Evolutionary conservation across 2,797 vertebrate species (phyloP), one percentile per base, ranked within the genome.

Genomic region (Rhinogobio ventralis): DNA sequence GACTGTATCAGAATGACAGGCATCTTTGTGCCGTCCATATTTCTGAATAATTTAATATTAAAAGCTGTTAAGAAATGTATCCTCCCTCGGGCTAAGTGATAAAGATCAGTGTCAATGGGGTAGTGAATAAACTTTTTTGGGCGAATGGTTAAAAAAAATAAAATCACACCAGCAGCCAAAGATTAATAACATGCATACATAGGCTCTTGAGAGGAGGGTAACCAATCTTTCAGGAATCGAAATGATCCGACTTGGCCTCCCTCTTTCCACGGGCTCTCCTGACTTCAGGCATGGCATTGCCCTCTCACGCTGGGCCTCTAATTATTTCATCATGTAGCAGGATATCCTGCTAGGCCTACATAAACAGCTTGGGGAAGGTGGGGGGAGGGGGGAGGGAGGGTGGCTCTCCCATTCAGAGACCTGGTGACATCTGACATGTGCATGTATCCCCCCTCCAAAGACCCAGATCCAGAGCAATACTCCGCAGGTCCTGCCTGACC

Each of bases 271-370:
- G 23, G 30, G 64, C 77, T 67, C 67, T 66, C 49, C 81, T 55
- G n/a, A 72, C 80, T 92, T 91, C 90, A 92, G 76, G 68, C 92
- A 95, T 90, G 91, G 87, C 91, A 83, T 82, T 93, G 91, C 90
- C 94, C 94, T 94, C 84, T 92, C 92, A 89, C 89, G 90, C 83
- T 90, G 94, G 89, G 94, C 95, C 93, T 95, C 92, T 96, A 96
- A 97, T 96, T 96, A 96, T 96, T 97, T 95, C 96, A 96, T 96
- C 95, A 95, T 97, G 96, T 93, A 93, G 95, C 95, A 96, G 96
- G 96, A 97, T 96, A 94, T 95, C 95, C 96, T 96, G 95, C 95
- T 95, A 93, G 95, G 94, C 93, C 92, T 94, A 95, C 93, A 94
- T 97, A 97, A 97, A 96, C 95, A 96, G 94, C 95, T 94, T 0